These are phyloP conservation scores for Porites lobata DNA, from an alignment of 92 coral and sea anemone species.

Conservation along the genomic window DNA sequence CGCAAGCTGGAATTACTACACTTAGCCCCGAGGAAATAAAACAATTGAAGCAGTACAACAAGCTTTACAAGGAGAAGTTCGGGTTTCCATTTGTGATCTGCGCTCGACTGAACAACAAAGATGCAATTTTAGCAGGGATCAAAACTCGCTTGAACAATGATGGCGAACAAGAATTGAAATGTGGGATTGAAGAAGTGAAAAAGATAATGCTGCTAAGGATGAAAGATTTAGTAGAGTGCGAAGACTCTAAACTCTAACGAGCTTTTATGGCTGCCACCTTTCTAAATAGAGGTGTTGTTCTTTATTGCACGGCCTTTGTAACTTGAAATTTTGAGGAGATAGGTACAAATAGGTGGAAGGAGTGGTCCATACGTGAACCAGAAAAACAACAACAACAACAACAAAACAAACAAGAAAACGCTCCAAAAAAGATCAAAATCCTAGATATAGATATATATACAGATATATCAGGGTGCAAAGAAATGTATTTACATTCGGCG, in stretches of 20 bases:
- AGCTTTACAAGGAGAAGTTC: slow-evolving; percentile 71
- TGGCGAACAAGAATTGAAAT: slow-evolving; percentile 57
- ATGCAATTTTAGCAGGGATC: slow-evolving; percentile 65
- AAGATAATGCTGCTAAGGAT: slow-evolving; percentile 81
- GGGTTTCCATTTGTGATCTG: slow-evolving; percentile 89
- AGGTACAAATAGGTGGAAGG: no score
- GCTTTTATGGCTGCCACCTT: not conserved
- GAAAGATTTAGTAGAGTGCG: slow-evolving; percentile 75
- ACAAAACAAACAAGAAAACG: no score
- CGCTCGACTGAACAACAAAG: slow-evolving; percentile 81
- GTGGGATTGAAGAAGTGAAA: slow-evolving; percentile 80
- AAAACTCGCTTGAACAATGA: slow-evolving; percentile 69
- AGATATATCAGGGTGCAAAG: no score
- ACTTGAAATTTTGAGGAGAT: no score
- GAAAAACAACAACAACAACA: no score
- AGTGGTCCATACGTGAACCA: no score
- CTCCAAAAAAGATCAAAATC: no score
- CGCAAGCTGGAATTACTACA: slow-evolving; percentile 71
- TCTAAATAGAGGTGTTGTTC: no score
- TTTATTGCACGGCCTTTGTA: no score
- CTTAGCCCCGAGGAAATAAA: slow-evolving; percentile 61
- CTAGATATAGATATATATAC: no score
- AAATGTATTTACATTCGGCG: no score
- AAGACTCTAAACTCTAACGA: slow-evolving; percentile 76
- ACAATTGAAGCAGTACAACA: slow-evolving; percentile 60